Conservation (phyloP, 2,888 invertebrate genomes). For the Choreutis nemorana region DNA sequence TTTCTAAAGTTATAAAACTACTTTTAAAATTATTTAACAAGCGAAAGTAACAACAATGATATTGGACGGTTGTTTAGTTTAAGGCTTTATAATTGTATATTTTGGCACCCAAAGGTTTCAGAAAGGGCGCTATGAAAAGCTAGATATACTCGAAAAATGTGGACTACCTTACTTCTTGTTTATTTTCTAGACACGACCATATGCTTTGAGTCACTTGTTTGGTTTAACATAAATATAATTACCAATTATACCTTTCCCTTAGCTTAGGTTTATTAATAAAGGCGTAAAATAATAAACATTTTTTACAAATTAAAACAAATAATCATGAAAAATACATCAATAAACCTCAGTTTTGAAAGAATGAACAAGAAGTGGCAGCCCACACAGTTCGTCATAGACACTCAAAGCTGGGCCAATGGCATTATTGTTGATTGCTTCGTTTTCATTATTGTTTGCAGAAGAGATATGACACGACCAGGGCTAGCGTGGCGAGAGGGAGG, state of each 20-base stretch:
- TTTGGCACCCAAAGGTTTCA: slow-evolving; percentile 3
- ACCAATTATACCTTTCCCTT: too few species aligned
- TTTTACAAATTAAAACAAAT: too few species aligned
- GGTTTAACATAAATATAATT: too few species aligned
- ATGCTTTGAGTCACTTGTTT: too few species aligned
- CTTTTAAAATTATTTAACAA: slow-evolving; percentile 19
- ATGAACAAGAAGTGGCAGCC: slow-evolving; percentile 12
- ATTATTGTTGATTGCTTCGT: slow-evolving; percentile 8
- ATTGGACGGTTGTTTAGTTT: slow-evolving; percentile 27
- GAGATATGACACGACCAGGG: slow-evolving; percentile 35
- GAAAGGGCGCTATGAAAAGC: slow-evolving; percentile 2
- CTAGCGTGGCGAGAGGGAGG: slow-evolving; percentile 34
- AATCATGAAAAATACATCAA: not conserved
- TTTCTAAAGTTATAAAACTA: slow-evolving; percentile 13
- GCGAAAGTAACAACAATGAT: slow-evolving; percentile 28
- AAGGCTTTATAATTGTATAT: slow-evolving; percentile 2
- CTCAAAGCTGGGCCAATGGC: slow-evolving; percentile 3
- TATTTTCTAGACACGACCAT: too few species aligned
- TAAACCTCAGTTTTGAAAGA: slow-evolving; percentile 9
- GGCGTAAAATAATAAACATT: too few species aligned
- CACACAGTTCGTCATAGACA: slow-evolving; percentile 3
- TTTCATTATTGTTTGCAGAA: slow-evolving; percentile 40
- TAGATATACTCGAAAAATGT: too few species aligned
- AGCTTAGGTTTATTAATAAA: too few species aligned
- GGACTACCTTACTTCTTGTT: too few species aligned